Conservation (phyloP, 2,888 invertebrate species). For the Drosophila anceps region DNA sequence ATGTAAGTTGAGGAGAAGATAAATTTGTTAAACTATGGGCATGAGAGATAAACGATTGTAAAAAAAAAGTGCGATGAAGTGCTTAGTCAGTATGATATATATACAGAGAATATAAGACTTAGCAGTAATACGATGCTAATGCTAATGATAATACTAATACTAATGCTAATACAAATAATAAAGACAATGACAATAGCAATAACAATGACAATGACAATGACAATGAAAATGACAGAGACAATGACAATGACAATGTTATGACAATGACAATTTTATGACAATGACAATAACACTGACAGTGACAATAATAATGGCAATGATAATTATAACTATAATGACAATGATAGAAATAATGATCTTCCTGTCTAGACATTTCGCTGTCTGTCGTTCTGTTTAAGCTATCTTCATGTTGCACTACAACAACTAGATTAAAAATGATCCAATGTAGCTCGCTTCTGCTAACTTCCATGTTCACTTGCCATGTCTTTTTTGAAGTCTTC, state of each 20-base stretch:
- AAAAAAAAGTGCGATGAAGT: neutral
- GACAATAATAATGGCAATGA: neutral
- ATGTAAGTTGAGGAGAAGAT: neutral
- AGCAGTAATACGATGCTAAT: neutral
- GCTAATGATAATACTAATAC: neutral
- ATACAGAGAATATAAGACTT: neutral
- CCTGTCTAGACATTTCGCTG: neutral
- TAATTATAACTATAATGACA: neutral
- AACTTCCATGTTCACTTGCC: neutral
- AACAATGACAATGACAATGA: neutral
- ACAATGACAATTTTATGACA: neutral
- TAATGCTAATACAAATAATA: neutral
- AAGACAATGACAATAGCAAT: neutral
- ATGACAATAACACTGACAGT: neutral
- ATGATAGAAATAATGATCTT: neutral
- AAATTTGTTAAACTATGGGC: neutral
- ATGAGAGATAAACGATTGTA: slow-evolving; percentile 1
- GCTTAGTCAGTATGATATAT: no score
- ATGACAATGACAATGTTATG: neutral
- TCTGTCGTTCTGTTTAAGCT: neutral
- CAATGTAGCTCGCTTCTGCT: neutral
- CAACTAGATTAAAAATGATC: neutral
- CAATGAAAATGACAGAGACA: neutral
- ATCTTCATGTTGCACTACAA: neutral
- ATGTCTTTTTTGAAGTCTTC: neutral